These are phyloP conservation scores for Drosophila yooni DNA, from an alignment of 2,888 invertebrate genomes.

Conservation along the genomic window DNA sequence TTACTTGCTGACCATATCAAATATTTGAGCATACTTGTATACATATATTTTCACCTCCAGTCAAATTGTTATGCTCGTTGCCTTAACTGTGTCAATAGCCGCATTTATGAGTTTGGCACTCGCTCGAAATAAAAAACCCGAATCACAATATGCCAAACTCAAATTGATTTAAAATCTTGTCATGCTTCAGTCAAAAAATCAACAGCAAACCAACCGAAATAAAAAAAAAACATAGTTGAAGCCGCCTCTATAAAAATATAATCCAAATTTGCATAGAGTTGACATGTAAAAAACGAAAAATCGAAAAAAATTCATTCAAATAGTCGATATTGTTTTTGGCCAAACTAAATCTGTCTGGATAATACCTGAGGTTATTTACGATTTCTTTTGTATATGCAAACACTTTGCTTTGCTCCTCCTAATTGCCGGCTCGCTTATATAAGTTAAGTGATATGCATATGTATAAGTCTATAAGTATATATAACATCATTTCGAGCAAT, in stretches of 20 bases:
- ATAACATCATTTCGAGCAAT: constrained; percentile 27
- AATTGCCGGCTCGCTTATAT: constrained; percentile 62
- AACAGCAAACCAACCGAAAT: constrained; percentile 35
- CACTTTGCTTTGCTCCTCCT: constrained; percentile 61
- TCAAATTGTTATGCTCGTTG: constrained; percentile 54
- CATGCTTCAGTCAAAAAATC: constrained; percentile 70
- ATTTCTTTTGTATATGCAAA: constrained; percentile 65
- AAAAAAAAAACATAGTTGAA: constrained; percentile 14
- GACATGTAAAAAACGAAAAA: constrained; percentile 30
- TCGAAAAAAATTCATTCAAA: constrained; percentile 20
- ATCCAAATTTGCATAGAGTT: constrained; percentile 66
- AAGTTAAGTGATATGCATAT: constrained; percentile 42
- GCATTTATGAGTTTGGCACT: constrained; percentile 66
- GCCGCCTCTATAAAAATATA: constrained; percentile 32
- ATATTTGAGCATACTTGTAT: constrained; percentile 10
- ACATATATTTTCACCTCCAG: constrained; percentile 23
- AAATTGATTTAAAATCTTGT: constrained; percentile 74
- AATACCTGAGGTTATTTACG: constrained; percentile 55
- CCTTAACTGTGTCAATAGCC: constrained; percentile 76
- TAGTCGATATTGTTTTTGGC: constrained; percentile 50
- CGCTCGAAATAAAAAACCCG: constrained; percentile 26
- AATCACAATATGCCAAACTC: constrained; percentile 35
- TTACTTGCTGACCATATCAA: constrained; percentile 22
- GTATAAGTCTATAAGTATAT: constrained; percentile 16
- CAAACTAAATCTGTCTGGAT: constrained; percentile 27